These are phyloP conservation scores for Exephanes ischioxanthus DNA, from an alignment of 2,888 invertebrate genomes.

Conservation along the genomic window DNA sequence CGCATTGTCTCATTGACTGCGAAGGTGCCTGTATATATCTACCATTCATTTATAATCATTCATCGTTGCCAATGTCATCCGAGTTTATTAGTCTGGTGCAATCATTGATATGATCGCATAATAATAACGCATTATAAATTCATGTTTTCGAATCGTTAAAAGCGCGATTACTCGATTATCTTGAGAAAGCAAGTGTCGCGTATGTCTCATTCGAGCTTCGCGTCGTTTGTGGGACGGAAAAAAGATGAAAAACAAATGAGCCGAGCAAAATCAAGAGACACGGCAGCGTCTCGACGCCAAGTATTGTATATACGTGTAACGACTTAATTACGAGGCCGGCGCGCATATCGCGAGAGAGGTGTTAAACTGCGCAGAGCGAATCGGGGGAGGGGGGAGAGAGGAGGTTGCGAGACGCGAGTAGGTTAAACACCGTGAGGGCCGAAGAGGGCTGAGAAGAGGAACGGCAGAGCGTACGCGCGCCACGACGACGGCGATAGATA, in stretches of 20 bases:
- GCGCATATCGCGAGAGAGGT: slow-evolving; percentile 70
- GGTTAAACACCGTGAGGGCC: slow-evolving; percentile 21
- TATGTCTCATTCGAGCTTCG: background rate
- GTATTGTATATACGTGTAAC: slow-evolving; percentile 74
- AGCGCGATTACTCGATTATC: background rate
- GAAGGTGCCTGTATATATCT: slow-evolving; percentile 31
- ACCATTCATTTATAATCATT: slow-evolving; percentile 51
- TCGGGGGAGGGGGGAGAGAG: slow-evolving; percentile 9
- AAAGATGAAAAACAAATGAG: slow-evolving; percentile 66
- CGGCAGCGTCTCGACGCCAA: slow-evolving; percentile 48
- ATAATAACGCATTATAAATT: slow-evolving; percentile 6
- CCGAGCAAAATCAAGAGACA: background rate
- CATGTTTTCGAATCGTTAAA: background rate
- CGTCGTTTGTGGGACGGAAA: slow-evolving; percentile 63
- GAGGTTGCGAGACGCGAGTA: slow-evolving; percentile 25
- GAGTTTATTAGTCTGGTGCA: slow-evolving; percentile 43
- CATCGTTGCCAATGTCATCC: slow-evolving; percentile 40
- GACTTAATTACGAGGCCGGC: slow-evolving; percentile 78
- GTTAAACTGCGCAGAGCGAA: slow-evolving; percentile 70
- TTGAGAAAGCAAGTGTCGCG: background rate
- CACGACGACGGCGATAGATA: slow-evolving; percentile 14
- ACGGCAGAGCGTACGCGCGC: slow-evolving; percentile 9
- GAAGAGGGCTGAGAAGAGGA: slow-evolving; percentile 32
- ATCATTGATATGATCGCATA: slow-evolving; percentile 40
- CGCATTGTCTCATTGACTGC: background rate